A percentile compares a stretch with the other conserved stretches of the same genome.
Evolutionary conservation across 2,113 vertebrate species (phyloP).

Genomic region (Microcebus ravelobensis): DNA sequence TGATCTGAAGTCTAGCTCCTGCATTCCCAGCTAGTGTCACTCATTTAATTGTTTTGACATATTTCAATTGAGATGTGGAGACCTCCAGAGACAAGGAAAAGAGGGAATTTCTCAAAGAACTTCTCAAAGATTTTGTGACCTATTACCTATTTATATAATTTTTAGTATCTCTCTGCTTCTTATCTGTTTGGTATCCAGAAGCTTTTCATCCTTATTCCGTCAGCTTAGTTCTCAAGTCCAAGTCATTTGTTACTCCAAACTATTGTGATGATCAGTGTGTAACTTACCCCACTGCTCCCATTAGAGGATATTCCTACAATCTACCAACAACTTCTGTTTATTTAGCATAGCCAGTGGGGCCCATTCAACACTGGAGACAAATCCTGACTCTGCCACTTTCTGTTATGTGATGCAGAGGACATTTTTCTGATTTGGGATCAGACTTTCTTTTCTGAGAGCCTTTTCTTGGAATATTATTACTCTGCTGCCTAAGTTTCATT

Average conservation of each 20-base stretch:
- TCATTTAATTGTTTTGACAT: background rate
- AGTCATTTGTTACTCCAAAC: background rate
- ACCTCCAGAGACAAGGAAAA: background rate
- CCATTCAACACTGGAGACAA: background rate
- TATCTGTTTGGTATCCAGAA: background rate
- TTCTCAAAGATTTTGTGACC: background rate
- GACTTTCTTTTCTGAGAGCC: background rate
- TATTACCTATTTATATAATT: background rate
- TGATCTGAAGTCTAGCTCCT: background rate
- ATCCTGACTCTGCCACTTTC: background rate
- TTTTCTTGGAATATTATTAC: background rate
- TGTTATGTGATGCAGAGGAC: background rate
- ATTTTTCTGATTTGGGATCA: background rate
- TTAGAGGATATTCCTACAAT: background rate
- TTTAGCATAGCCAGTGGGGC: no score
- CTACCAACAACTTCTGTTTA: no score
- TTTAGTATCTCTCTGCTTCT: background rate
- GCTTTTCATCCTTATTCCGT: background rate
- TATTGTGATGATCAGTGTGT: background rate
- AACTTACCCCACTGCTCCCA: background rate
- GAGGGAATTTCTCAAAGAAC: background rate
- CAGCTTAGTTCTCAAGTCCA: background rate
- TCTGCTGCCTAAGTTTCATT: background rate
- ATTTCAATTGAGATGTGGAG: background rate
- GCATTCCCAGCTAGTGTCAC: background rate